phyloP scores from a whole-genome alignment of 2,797 vertebrate species.

The Esox lucius region DNA sequence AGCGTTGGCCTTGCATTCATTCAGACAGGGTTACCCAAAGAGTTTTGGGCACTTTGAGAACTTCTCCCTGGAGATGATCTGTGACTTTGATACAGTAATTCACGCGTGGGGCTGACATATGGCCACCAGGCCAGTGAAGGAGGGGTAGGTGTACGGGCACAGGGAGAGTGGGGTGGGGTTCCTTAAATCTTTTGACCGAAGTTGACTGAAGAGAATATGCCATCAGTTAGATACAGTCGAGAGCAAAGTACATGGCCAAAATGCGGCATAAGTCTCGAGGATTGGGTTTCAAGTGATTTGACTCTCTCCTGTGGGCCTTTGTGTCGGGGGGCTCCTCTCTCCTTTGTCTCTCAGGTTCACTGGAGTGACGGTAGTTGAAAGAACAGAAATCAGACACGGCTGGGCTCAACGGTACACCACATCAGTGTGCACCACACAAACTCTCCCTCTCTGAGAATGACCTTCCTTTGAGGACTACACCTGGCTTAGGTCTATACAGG shows the following conservation, averaged over 20 bases:
- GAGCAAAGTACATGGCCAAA: conserved; percentile 44
- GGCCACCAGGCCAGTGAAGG: conserved; percentile 68
- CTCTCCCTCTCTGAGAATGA: not conserved
- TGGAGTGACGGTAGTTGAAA: conserved; percentile 4
- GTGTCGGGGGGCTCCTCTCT: conserved; percentile 17
- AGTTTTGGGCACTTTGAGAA: not conserved
- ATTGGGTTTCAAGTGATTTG: conserved; percentile 62
- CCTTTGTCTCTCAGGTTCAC: conserved; percentile 9
- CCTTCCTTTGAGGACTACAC: not conserved
- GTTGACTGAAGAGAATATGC: conserved; percentile 65
- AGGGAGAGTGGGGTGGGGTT: conserved; percentile 57
- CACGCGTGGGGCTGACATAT: conserved; percentile 74
- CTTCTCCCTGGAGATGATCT: conserved; percentile 41
- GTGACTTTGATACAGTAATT: conserved; percentile 54
- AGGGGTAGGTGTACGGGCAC: not conserved
- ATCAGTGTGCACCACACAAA: not conserved
- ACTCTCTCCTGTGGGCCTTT: conserved; percentile 29
- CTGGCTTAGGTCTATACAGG: not conserved
- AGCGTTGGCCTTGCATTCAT: not conserved
- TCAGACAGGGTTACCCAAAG: not conserved
- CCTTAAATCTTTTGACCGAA: conserved; percentile 58
- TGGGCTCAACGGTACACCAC: conserved; percentile 35
- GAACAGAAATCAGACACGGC: conserved; percentile 42
- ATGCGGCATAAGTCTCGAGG: conserved; percentile 41
- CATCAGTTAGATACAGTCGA: conserved; percentile 70